Evolutionary conservation across 2,113 vertebrate species (phyloP).

Genomic region (Epinephelus lanceolatus): DNA sequence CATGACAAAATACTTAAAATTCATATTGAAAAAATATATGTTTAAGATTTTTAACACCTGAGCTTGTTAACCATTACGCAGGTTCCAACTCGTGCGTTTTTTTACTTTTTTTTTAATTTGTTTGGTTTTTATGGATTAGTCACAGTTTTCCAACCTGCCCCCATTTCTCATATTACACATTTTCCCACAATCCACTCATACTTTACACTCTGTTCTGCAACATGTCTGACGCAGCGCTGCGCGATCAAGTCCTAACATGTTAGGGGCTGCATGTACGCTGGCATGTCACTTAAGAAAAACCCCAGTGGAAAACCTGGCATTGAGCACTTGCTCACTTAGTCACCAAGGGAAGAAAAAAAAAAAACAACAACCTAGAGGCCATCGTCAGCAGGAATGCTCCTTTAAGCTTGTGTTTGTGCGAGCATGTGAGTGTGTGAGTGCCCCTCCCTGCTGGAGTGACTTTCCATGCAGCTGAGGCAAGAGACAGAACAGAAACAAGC

Average conservation of each 20-base stretch:
- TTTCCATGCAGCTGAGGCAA: conserved; percentile 53
- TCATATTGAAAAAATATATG: neutral
- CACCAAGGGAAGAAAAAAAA: conserved; percentile 29
- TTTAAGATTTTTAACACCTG: neutral
- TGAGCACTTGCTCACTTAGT: conserved; percentile 40
- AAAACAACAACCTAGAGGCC: conserved; percentile 34
- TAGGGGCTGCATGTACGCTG: neutral
- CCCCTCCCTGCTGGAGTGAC: conserved; percentile 66
- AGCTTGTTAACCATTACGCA: neutral
- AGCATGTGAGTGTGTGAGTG: conserved; percentile 13
- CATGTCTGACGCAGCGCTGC: neutral
- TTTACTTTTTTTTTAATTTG: no score
- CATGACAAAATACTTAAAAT: neutral
- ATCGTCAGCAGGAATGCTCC: conserved; percentile 37
- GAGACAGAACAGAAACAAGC: conserved; percentile 49
- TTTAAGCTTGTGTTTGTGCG: conserved; percentile 30
- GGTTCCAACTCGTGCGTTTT: no score
- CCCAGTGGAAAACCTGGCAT: conserved; percentile 54
- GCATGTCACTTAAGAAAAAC: conserved; percentile 43
- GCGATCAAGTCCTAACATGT: conserved; percentile 42
- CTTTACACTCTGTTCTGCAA: neutral
- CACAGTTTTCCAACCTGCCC: neutral
- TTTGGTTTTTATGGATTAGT: neutral
- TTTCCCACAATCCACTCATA: conserved; percentile 34
- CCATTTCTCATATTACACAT: conserved; percentile 29